These are phyloP conservation scores for Drosophila tani DNA, from an alignment of 1,140 invertebrate genomes.

Conservation along the genomic window DNA sequence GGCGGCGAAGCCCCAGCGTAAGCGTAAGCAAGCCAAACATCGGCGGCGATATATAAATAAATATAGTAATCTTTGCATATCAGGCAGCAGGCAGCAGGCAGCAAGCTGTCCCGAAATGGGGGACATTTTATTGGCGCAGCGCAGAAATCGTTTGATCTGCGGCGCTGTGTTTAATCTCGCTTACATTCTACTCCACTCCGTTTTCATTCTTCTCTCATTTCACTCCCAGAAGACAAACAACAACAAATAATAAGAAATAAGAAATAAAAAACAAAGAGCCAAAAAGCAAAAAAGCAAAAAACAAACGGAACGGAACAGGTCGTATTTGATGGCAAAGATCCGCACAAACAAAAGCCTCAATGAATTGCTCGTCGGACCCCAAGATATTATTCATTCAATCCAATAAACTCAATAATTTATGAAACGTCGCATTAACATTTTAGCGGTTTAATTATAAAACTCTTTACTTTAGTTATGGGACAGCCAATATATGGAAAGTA, in stretches of 20 bases:
- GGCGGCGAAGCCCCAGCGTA: constrained; percentile 52
- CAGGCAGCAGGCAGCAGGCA: constrained; percentile 53
- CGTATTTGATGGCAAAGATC: constrained; percentile 25
- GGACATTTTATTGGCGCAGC: constrained; percentile 81
- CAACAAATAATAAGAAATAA: constrained; percentile 9
- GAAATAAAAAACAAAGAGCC: constrained; percentile 8
- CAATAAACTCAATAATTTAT: constrained; percentile 46
- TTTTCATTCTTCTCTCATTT: constrained; percentile 43
- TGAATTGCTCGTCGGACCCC: constrained; percentile 30
- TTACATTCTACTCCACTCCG: constrained; percentile 46
- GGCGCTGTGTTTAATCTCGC: constrained; percentile 43
- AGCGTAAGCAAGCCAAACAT: constrained; percentile 77
- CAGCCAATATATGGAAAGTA: constrained; percentile 2
- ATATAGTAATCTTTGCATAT: constrained; percentile 79
- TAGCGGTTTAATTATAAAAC: constrained; percentile 25
- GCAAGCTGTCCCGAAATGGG: constrained; percentile 56
- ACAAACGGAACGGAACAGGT: constrained; percentile 40
- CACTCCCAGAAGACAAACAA: constrained; percentile 26
- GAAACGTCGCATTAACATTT: constrained; percentile 38
- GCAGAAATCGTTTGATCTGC: constrained; percentile 79
- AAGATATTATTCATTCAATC: constrained; percentile 40
- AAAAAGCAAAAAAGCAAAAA: constrained; percentile 19
- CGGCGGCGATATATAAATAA: constrained; percentile 77
- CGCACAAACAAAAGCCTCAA: constrained; percentile 34
- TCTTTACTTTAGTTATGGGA: constrained; percentile 23